A percentile compares a stretch with the other conserved stretches of the same genome.
These are phyloP conservation scores for Chaitophorus viminalis DNA, from an alignment of 2,888 invertebrate species.

Conservation along the genomic window DNA sequence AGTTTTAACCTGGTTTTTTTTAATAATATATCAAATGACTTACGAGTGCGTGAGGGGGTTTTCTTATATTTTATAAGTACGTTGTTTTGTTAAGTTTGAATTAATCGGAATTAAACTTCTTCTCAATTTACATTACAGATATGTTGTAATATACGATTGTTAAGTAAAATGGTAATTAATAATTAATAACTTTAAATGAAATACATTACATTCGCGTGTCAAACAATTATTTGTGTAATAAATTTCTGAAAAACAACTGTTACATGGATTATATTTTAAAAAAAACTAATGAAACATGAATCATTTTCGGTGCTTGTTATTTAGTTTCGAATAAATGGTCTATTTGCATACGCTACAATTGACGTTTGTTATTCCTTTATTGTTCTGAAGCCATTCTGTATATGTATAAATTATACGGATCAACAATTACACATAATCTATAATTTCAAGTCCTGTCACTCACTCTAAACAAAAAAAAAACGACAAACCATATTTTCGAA, in stretches of 20 bases:
- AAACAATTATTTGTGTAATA: conserved; percentile 44
- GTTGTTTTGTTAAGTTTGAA: conserved; percentile 22
- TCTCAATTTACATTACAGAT: not conserved
- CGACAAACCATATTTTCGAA: conserved; percentile 27
- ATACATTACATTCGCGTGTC: conserved; percentile 35
- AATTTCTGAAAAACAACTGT: conserved; percentile 48
- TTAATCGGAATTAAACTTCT: conserved; percentile 4
- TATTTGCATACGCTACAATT: conserved; percentile 57
- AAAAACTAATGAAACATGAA: conserved; percentile 50
- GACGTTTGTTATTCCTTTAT: conserved; percentile 55
- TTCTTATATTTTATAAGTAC: not conserved
- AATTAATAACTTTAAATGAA: conserved; percentile 29
- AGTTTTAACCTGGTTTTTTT: not conserved
- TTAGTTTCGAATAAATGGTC: conserved; percentile 41
- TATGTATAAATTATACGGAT: conserved; percentile 57
- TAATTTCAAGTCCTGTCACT: conserved; percentile 46
- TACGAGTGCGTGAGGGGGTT: not conserved
- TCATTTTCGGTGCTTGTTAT: conserved; percentile 50
- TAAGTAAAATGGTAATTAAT: conserved; percentile 19
- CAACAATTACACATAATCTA: conserved; percentile 51
- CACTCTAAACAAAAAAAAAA: conserved; percentile 14
- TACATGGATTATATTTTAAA: not conserved
- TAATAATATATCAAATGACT: too few relatives aligned
- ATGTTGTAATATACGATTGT: not conserved
- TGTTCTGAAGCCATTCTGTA: conserved; percentile 46